These are phyloP conservation scores for Turnix velox DNA, from an alignment of 2,113 vertebrate species.

Conservation along the genomic window DNA sequence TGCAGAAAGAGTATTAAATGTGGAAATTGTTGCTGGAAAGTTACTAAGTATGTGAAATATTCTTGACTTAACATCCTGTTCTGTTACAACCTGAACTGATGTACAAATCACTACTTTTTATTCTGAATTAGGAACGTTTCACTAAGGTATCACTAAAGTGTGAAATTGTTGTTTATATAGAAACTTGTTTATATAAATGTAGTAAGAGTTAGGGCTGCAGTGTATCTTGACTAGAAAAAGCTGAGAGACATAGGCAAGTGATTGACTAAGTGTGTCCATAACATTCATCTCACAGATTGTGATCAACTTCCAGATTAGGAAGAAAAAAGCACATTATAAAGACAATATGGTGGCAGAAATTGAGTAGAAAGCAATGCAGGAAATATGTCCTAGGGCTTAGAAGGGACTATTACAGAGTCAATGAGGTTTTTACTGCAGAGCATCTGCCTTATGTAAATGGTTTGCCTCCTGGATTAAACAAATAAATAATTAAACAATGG, in stretches of 20 bases:
- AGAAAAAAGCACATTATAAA: not conserved
- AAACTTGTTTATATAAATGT: not conserved
- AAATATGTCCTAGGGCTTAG: not conserved
- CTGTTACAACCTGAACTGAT: not conserved
- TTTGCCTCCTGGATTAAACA: not conserved
- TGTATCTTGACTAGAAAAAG: not conserved
- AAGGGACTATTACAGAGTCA: not conserved
- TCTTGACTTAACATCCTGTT: not conserved
- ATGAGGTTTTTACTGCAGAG: not conserved
- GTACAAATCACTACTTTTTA: not conserved
- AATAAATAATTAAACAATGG: not conserved
- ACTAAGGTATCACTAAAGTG: not conserved
- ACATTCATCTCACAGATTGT: not conserved
- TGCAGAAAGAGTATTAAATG: not conserved
- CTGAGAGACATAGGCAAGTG: rapidly evolving
- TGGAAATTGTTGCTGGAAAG: not conserved
- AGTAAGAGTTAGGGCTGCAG: not conserved
- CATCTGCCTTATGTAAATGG: not conserved
- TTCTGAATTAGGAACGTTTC: not conserved
- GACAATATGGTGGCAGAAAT: not conserved
- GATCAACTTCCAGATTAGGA: not conserved
- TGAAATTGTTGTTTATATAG: not conserved
- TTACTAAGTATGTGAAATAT: not conserved
- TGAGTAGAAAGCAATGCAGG: not conserved
- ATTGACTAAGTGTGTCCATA: rapidly evolving